Evolutionary conservation across 2,113 vertebrate species (phyloP).

Genomic region (Melanerpes aurifrons): DNA sequence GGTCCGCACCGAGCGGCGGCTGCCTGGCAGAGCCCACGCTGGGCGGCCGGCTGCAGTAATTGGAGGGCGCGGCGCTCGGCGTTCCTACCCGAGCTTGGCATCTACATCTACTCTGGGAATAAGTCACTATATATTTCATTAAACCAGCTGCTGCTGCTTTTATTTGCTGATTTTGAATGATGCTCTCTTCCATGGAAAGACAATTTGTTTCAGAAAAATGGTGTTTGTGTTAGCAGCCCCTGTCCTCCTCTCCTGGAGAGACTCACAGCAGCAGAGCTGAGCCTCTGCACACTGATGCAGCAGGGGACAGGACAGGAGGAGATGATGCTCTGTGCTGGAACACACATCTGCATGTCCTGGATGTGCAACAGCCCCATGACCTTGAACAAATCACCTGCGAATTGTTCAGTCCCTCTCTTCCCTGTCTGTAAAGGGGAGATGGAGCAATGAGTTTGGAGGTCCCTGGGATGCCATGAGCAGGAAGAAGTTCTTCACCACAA

Average conservation of each 20-base stretch:
- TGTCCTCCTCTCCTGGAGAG: neutral
- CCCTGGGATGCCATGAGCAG: neutral
- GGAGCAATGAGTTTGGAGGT: neutral
- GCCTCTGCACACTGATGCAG: rapidly evolving
- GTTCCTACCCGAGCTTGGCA: neutral
- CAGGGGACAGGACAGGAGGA: neutral
- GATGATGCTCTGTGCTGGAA: neutral
- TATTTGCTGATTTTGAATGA: constrained; percentile 46
- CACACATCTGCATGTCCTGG: neutral
- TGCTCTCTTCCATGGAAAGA: constrained; percentile 5
- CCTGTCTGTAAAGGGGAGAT: neutral
- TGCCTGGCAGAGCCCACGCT: neutral
- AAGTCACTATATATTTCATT: constrained; percentile 64
- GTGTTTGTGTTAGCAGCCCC: neutral
- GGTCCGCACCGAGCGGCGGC: neutral
- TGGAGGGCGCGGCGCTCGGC: neutral
- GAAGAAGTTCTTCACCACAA: too few species aligned
- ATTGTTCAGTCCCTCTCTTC: neutral
- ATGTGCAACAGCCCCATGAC: neutral
- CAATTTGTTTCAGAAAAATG: constrained; percentile 16
- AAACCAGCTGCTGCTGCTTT: constrained; percentile 55
- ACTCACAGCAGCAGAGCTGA: neutral
- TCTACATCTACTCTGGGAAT: constrained; percentile 57
- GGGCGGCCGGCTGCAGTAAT: neutral
- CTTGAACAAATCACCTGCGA: neutral